Base-by-base conservation (phyloP, 2,113 vertebrate species). In the Callospermophilus lateralis region DNA sequence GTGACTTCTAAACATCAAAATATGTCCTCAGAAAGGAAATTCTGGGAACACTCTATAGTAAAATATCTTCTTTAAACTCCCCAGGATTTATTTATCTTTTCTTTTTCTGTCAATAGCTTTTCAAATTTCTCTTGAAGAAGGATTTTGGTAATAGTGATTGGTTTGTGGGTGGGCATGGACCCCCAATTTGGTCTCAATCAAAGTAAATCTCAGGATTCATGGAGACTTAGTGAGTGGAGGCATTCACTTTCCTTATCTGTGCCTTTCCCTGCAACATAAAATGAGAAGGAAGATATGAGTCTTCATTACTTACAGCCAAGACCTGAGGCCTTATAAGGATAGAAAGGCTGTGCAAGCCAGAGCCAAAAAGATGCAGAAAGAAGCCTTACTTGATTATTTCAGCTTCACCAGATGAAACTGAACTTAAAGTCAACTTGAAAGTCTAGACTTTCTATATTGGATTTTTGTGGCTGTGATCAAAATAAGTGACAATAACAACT, bases 111-210 rank as follows among this genome's bases (percentile, higher is more conserved):
- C 19, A 63, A 39, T 24, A 65, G 6, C 8, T n/a, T 20, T 77
- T 78, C 37, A 48, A 1, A 19, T 58, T 78, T 70, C 3, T 37
- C 58, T 84, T 53, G 13, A 79, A 24, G 15, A 48, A 84, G 32
- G 58, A 51, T 1, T 7, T 81, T n/a, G 55, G 34, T 42, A 55
- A 34, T n/a, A 90, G 42, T 30, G 8, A 79, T 10, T 39, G 37
- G 30, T 26, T 74, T 0, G 17, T 45, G 0, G 15, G 1, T 28
- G 1, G 1, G 2, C 34, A 24, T 26, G 3, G 39, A 37, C 48
- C 17, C 15, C 19, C 34, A 74, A 51, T 28, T 17, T n/a, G 4
- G 22, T 32, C 19, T 13, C 53, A 77, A 22, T 10, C 19, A 78
- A 26, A 39, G 8, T 39, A 83, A 87, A 34, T 4, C 12, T 20